These are phyloP conservation scores for Sesia bembeciformis DNA, from an alignment of 2,888 invertebrate genomes.

Conservation along the genomic window DNA sequence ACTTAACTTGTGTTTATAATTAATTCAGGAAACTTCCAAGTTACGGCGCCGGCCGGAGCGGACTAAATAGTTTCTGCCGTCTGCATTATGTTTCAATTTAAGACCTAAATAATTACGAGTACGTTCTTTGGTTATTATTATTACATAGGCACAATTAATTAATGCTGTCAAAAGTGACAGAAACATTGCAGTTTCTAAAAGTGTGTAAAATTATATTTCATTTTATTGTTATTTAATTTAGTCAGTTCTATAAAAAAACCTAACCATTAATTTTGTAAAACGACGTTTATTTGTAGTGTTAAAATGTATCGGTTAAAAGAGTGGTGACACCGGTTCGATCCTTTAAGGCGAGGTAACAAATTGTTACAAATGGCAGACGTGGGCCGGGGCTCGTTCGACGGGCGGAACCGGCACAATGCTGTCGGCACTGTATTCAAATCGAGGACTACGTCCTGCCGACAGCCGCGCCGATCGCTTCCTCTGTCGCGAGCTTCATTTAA, in stretches of 20 bases:
- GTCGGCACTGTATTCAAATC: not conserved
- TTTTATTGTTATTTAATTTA: too few species aligned
- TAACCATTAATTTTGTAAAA: not conserved
- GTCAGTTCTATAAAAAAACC: not conserved
- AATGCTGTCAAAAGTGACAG: too few species aligned
- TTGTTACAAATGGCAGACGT: constrained; percentile 7
- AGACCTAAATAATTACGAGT: too few species aligned
- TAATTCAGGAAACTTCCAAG: constrained; percentile 31
- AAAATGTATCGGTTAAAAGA: constrained; percentile 2
- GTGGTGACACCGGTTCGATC: constrained; percentile 3
- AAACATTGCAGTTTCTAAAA: too few species aligned
- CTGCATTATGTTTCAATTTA: too few species aligned
- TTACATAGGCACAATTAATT: too few species aligned
- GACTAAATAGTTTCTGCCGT: too few species aligned
- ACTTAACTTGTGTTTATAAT: constrained; percentile 33
- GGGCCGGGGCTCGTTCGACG: not conserved
- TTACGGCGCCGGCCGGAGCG: constrained; percentile 5
- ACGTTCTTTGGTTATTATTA: too few species aligned
- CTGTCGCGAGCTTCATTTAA: not conserved
- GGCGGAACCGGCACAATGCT: not conserved
- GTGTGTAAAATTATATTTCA: too few species aligned
- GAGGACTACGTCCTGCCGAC: not conserved
- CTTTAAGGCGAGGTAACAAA: constrained; percentile 5
- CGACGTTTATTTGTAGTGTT: not conserved
- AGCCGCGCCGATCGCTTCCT: not conserved